Evolutionary conservation across 2,113 vertebrate genomes (phyloP).

Genomic region (Ailuropoda melanoleuca): DNA sequence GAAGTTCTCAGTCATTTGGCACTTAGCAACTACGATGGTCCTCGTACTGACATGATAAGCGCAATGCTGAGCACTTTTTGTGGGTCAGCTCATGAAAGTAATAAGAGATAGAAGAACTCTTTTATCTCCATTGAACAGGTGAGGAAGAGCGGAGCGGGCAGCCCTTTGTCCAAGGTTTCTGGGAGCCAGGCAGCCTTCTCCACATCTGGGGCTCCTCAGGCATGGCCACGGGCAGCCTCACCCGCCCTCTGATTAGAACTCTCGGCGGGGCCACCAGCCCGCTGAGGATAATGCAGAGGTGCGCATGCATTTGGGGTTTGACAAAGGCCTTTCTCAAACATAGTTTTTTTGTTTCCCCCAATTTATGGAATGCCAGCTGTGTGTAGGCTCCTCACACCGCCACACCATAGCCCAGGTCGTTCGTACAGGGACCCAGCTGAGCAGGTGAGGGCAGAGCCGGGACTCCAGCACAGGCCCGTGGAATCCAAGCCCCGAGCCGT

Average conservation of each 20-base stretch:
- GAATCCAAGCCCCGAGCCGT: neutral
- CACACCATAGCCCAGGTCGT: accelerated
- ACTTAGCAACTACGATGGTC: neutral
- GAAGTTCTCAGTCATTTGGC: neutral
- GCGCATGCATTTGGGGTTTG: neutral
- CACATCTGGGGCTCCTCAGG: too few species aligned
- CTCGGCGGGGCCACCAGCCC: neutral
- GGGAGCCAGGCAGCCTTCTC: neutral
- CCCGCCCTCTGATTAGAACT: neutral
- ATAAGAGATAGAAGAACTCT: neutral
- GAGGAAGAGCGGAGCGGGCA: neutral
- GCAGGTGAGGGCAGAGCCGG: neutral
- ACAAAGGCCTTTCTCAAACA: neutral
- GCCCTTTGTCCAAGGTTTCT: neutral
- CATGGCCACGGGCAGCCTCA: neutral
- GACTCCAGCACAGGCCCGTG: neutral
- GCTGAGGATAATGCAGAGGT: accelerated
- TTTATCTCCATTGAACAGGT: neutral
- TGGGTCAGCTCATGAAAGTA: neutral
- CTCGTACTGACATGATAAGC: accelerated
- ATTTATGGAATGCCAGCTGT: too few species aligned
- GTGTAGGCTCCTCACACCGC: neutral
- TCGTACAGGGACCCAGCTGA: neutral
- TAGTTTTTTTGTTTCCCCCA: neutral
- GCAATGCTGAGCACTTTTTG: neutral